Evolutionary conservation across 2,113 vertebrate genomes (phyloP).

Genomic region (Cyanoderma ruficeps): DNA sequence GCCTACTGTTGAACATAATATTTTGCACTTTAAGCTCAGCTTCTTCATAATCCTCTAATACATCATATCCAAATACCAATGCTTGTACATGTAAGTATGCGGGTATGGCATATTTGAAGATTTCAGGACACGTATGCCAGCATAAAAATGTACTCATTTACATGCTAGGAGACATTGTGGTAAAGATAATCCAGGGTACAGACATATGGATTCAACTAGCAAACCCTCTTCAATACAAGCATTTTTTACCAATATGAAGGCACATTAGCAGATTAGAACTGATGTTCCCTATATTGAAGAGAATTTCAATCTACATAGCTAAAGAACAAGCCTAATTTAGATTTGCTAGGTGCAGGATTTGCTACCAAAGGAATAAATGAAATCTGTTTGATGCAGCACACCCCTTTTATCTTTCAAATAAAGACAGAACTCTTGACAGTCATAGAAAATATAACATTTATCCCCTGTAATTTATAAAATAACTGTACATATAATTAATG

Average conservation of each 20-base stretch:
- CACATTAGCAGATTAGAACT: not conserved
- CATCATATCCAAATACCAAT: not conserved
- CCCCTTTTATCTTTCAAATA: not conserved
- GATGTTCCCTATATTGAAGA: not conserved
- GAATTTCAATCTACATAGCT: not conserved
- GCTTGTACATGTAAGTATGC: not conserved
- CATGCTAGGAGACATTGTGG: not conserved
- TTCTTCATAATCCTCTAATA: not conserved
- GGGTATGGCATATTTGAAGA: not conserved
- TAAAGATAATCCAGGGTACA: slow-evolving; percentile 2
- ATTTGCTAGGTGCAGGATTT: not conserved
- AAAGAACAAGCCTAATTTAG: not conserved
- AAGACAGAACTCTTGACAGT: slow-evolving; percentile 11
- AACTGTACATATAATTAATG: slow-evolving; percentile 50
- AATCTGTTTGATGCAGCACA: slow-evolving; percentile 8
- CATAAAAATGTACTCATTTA: slow-evolving; percentile 39
- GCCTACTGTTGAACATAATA: not conserved
- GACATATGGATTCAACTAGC: slow-evolving; percentile 2
- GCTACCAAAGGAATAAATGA: slow-evolving; percentile 8
- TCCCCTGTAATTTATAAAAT: slow-evolving; percentile 44
- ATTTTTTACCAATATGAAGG: not conserved
- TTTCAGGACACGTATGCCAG: not conserved
- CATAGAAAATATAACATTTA: slow-evolving; percentile 7
- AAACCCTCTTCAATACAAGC: not conserved
- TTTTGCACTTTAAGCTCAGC: not conserved